phyloP scores from a whole-genome alignment of 2,797 vertebrate species.

The Pseudochromis fuscus region DNA sequence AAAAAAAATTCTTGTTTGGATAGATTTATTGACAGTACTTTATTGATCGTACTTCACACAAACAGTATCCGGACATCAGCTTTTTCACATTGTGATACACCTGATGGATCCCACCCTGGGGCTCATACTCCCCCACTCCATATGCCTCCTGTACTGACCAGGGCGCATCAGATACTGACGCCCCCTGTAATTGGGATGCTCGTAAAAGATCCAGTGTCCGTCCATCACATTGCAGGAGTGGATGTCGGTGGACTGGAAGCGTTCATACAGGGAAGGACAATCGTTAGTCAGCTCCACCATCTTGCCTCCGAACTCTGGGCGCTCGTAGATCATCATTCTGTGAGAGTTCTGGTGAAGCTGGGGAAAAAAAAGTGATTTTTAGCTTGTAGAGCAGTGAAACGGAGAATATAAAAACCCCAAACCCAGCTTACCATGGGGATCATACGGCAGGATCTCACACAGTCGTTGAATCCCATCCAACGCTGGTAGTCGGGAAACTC shows the following conservation, averaged over 20 bases:
- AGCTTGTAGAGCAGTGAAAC: neutral
- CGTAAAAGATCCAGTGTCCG: conserved; percentile 76
- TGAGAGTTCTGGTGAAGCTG: conserved; percentile 76
- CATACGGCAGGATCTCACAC: conserved; percentile 74
- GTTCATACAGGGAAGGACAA: conserved; percentile 69
- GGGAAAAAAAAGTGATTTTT: neutral
- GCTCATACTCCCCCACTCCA: conserved; percentile 76
- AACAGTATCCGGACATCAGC: conserved; percentile 11
- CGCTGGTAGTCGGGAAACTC: conserved; percentile 78
- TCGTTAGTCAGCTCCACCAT: conserved; percentile 74
- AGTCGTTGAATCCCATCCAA: conserved; percentile 82
- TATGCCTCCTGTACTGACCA: conserved; percentile 73
- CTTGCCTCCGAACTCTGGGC: conserved; percentile 70
- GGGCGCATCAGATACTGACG: conserved; percentile 75
- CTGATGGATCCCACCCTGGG: conserved; percentile 77
- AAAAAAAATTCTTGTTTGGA: neutral
- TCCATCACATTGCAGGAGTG: conserved; percentile 75
- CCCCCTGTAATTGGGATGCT: conserved; percentile 75
- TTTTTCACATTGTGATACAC: conserved; percentile 58
- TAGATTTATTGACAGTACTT: conserved; percentile 49
- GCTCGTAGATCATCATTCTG: conserved; percentile 71
- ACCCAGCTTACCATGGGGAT: conserved; percentile 62
- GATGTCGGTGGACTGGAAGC: conserved; percentile 67
- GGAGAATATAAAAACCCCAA: neutral
- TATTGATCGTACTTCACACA: conserved; percentile 28